These are phyloP conservation scores for Carlito syrichta DNA, from an alignment of 2,113 vertebrate species.

Conservation along the genomic window DNA sequence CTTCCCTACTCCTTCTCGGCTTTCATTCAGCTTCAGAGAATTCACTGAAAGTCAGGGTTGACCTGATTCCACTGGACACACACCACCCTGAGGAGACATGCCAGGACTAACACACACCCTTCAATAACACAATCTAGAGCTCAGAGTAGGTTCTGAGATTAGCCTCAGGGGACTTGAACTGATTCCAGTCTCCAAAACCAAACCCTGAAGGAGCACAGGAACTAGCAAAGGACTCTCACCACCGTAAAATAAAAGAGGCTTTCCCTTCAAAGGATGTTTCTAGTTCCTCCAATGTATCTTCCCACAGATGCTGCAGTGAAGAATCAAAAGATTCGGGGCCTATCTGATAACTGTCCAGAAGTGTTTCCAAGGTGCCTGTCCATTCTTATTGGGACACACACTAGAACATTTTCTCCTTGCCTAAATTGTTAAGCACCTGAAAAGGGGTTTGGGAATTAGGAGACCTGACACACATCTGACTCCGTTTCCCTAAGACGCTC, in stretches of 20 bases:
- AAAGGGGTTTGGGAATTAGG: background rate
- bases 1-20: background rate
- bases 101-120: background rate
- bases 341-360: accelerated
- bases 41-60: background rate
- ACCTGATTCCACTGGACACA: background rate
- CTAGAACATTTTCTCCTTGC: background rate
- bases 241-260: background rate
- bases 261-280: background rate
- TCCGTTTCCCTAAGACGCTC: background rate
- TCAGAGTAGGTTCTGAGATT: background rate
- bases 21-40: background rate
- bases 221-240: no score
- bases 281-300: background rate
- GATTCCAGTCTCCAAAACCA: background rate
- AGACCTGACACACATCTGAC: background rate
- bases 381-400: background rate
- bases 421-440: background rate
- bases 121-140: background rate
- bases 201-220: background rate
- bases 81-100: background rate
- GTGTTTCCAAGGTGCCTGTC: background rate
- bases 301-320: background rate
- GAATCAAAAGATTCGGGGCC: background rate
- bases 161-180: background rate